phyloP scores from a whole-genome alignment of 1,140 invertebrate genomes.

The Globodera rostochiensis region DNA sequence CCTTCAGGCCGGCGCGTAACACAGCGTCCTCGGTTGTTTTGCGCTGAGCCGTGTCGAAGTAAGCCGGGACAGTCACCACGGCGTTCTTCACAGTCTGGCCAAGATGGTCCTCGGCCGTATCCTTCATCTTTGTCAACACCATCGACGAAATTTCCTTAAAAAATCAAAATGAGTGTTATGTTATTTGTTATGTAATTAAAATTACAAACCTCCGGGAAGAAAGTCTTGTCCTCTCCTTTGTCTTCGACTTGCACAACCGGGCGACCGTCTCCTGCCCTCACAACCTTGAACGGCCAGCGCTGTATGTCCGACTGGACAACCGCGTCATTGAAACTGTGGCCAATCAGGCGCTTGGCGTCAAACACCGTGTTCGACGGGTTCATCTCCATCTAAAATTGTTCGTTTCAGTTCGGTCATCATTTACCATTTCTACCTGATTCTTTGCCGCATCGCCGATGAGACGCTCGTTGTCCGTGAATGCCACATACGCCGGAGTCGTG shows the following conservation, averaged over 20 bases:
- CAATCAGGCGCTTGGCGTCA: too few relatives aligned
- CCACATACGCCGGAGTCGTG: constrained; percentile 94
- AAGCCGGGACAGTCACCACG: too few relatives aligned
- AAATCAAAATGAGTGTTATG: constrained; percentile 77
- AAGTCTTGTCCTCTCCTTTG: constrained; percentile 71
- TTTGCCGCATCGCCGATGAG: constrained; percentile 95
- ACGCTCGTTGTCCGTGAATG: constrained; percentile 93
- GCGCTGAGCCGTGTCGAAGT: too few relatives aligned
- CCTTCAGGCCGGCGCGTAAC: too few relatives aligned
- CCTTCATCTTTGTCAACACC: constrained; percentile 67
- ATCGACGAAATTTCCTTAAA: constrained; percentile 71
- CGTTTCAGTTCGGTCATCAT: too few relatives aligned
- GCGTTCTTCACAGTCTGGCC: too few relatives aligned
- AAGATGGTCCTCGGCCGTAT: too few relatives aligned
- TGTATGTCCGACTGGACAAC: constrained; percentile 75
- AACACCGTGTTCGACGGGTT: constrained; percentile 21
- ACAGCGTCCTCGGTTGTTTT: too few relatives aligned
- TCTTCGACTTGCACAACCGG: constrained; percentile 66
- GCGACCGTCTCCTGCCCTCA: too few relatives aligned
- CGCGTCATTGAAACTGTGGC: constrained; percentile 84
- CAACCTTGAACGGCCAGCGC: constrained; percentile 73
- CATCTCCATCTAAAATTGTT: constrained; percentile 58
- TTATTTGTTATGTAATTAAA: constrained; percentile 67
- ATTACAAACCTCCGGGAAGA: constrained; percentile 71
- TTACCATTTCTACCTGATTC: constrained; percentile 69